A percentile compares a stretch with the other conserved stretches of the same genome.
Evolutionary conservation across 1,140 invertebrate species (phyloP).

Genomic region (Heliothis subflexa): DNA sequence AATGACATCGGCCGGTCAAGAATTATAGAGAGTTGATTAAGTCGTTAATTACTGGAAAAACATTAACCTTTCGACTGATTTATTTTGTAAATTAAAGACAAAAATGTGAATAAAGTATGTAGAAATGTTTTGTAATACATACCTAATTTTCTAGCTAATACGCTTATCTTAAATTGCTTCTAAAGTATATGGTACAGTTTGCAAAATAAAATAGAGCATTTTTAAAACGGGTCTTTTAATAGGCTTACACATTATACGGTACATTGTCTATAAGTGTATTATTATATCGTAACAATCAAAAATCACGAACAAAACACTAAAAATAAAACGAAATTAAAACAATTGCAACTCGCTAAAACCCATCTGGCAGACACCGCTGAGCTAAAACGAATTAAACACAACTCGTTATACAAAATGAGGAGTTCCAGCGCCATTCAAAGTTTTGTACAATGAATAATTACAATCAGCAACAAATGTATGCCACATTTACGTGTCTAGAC

Average conservation of each 20-base stretch:
- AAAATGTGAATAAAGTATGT: too few relatives aligned
- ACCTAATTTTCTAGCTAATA: too few relatives aligned
- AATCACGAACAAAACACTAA: conserved; percentile 31
- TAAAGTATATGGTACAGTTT: too few relatives aligned
- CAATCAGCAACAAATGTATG: conserved; percentile 46
- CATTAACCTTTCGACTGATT: not conserved
- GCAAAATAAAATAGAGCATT: too few relatives aligned
- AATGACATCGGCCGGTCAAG: conserved; percentile 17
- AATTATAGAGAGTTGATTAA: not conserved
- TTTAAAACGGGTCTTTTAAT: too few relatives aligned
- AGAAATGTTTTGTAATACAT: too few relatives aligned
- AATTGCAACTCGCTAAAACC: conserved; percentile 33
- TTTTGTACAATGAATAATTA: conserved; percentile 47
- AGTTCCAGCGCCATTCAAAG: conserved; percentile 38
- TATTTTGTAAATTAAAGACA: not conserved
- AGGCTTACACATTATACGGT: too few relatives aligned
- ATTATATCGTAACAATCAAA: not conserved
- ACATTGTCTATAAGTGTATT: too few relatives aligned
- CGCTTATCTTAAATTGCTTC: too few relatives aligned
- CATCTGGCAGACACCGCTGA: conserved; percentile 29
- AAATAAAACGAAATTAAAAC: conserved; percentile 1
- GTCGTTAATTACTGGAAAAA: too few relatives aligned
- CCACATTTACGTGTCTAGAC: conserved; percentile 65
- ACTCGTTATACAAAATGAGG: conserved; percentile 43
- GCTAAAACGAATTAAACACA: conserved; percentile 47